phyloP scores from a whole-genome alignment of 2,888 invertebrate genomes.

The Chrysopilus asiliformis region DNA sequence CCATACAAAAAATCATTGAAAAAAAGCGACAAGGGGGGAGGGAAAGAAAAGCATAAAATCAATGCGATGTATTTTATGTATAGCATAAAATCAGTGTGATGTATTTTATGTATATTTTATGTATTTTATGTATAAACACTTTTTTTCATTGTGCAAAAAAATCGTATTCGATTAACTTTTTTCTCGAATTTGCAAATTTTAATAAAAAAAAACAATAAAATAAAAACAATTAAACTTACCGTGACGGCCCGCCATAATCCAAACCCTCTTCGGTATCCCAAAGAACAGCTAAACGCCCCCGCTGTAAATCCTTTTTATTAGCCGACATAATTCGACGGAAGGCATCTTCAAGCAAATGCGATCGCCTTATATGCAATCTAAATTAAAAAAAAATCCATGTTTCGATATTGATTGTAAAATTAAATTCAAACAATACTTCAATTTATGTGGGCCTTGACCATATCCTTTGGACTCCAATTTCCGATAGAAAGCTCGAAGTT shows the following conservation, averaged over 20 bases:
- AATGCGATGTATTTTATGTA: too few species aligned
- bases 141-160: too few species aligned
- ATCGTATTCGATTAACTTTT: too few species aligned
- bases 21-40: too few species aligned
- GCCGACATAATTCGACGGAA: slow-evolving; percentile 94
- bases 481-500: slow-evolving; percentile 84
- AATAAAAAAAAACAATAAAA: too few species aligned
- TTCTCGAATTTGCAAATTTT: too few species aligned
- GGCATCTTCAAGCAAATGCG: slow-evolving; percentile 88
- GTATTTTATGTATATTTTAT: too few species aligned
- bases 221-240: too few species aligned
- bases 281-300: slow-evolving; percentile 85
- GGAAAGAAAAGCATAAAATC: too few species aligned
- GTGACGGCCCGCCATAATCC: slow-evolving; percentile 94
- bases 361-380: slow-evolving; percentile 84
- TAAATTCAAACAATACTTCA: slow-evolving; percentile 50
- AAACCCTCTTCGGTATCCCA: slow-evolving; percentile 94
- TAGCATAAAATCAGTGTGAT: too few species aligned
- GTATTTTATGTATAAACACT: too few species aligned
- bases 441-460: slow-evolving; percentile 92
- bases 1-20: too few species aligned
- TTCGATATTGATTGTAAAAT: not conserved
- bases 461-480: slow-evolving; percentile 94
- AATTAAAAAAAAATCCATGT: slow-evolving; percentile 3
- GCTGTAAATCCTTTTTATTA: slow-evolving; percentile 87